Percentiles rank a stretch among this genome's conserved stretches.
Evolutionary conservation across 2,888 invertebrate genomes (phyloP).

Genomic region (Lysandra coridon): DNA sequence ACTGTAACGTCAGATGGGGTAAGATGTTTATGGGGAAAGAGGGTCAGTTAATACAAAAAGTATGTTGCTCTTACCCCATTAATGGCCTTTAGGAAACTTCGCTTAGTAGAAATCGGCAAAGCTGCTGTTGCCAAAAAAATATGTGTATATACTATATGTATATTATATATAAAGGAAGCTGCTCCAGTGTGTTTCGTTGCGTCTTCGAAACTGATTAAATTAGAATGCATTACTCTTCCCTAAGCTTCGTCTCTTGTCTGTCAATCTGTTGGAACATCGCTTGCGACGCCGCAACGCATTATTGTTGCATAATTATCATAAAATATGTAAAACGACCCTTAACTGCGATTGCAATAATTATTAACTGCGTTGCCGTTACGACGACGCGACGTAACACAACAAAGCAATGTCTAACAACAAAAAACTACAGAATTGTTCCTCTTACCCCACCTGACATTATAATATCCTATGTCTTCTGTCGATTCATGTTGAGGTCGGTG

Average conservation of each 20-base stretch:
- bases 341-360: background rate
- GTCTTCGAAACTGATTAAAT: background rate
- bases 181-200: background rate
- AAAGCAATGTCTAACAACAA: too few species aligned
- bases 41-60: background rate
- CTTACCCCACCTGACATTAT: background rate
- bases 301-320: too few species aligned
- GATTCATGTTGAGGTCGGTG: constrained; percentile 49
- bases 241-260: too few species aligned
- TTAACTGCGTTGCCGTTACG: too few species aligned
- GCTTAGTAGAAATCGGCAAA: background rate
- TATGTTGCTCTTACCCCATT: background rate
- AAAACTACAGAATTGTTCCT: background rate
- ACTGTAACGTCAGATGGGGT: background rate
- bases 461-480: constrained; percentile 34
- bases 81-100: background rate
- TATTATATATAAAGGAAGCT: background rate
- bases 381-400: too few species aligned
- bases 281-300: too few species aligned
- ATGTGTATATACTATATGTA: too few species aligned
- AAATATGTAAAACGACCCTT: background rate
- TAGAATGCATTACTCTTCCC: too few species aligned
- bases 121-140: background rate
- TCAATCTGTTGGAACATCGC: too few species aligned
- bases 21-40: background rate